Percentiles rank a stretch among this genome's conserved stretches.
Conservation (phyloP, 2,888 invertebrate genomes). For the Euplagia quadripunctaria region DNA sequence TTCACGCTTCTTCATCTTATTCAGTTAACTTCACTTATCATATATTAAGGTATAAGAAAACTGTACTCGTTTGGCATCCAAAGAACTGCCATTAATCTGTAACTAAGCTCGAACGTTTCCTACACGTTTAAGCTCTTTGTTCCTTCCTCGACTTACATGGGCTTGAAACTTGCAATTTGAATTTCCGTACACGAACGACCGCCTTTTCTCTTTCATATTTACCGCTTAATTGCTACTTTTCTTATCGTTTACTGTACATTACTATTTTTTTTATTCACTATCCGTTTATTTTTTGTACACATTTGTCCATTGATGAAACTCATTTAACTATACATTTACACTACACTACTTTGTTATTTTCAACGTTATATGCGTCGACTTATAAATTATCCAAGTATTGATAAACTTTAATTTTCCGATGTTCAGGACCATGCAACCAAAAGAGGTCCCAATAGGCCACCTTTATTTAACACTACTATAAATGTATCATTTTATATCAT, state of each 20-base stretch:
- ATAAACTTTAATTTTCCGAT: too few relatives aligned
- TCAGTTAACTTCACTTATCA: conserved; percentile 33
- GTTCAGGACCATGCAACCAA: too few relatives aligned
- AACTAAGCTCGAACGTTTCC: conserved; percentile 62
- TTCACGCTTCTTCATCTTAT: background rate
- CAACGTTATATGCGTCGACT: too few relatives aligned
- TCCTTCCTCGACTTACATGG: conserved; percentile 58
- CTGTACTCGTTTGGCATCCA: conserved; percentile 40
- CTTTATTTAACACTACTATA: background rate
- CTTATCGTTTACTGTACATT: conserved; percentile 21
- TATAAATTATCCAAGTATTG: too few relatives aligned
- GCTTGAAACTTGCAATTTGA: conserved; percentile 70
- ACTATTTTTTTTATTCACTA: conserved; percentile 11
- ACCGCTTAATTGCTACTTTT: conserved; percentile 57
- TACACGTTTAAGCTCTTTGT: conserved; percentile 74
- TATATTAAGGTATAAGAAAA: conserved; percentile 37
- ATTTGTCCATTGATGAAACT: too few relatives aligned
- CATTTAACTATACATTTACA: too few relatives aligned
- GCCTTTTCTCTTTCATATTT: conserved; percentile 70
- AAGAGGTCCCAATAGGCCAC: too few relatives aligned
- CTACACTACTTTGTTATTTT: too few relatives aligned
- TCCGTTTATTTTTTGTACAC: background rate
- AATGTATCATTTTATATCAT: background rate
- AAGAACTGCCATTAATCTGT: conserved; percentile 65
- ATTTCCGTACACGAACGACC: conserved; percentile 62